Base-by-base conservation (phyloP, 2,888 invertebrate species). In the Hemaris fuciformis region DNA sequence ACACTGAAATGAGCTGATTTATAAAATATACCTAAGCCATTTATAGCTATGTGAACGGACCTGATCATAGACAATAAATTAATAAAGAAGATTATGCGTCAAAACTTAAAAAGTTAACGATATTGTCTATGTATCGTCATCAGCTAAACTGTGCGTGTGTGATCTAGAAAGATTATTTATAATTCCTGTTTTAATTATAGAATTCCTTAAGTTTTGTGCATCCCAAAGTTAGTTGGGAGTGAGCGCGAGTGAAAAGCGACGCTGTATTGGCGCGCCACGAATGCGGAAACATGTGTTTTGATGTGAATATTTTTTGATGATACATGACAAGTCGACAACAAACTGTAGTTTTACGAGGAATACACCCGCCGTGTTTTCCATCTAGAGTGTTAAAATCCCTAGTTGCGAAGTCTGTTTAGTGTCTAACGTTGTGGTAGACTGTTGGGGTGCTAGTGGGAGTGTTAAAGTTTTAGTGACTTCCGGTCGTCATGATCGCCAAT, bases 281-380 rank as follows among this genome's bases (percentile, higher is more conserved):
- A 81, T 79, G 77, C 83, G 79, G 81, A 88, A 91, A 88, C 90
- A 90, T 91, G 91, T 91, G 91, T 91, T 90, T 85, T 83, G 90
- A 90, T 88, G 91, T 90, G 85, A 86, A 91, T 81, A 89, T 90
- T 75, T 73, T 77, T 80, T 79, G 76, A 78, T 84, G 86, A 82
- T 88, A 79, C 77, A 87, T 85, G 85, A 88, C 48, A 48, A 48
- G 25, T 31, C 15, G 48, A 53, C 89, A 89, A 89, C 89, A 90
- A 89, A 85, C 84, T 86, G 67, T 80, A 80, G 84, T 81, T 84
- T 84, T 79, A 73, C 76, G 66, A 71, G 79, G 78, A 68, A 38
- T 57, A 56, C 53, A 57, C 45, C 23, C 45, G 65, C 20, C 34
- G 38, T 13, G 57, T 20, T 61, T 61, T 10, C 53, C 34, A 46